Evolutionary conservation across 2,888 invertebrate species (phyloP), one percentile per base, ranked within the genome.

Genomic region (Prenolepis imparis): DNA sequence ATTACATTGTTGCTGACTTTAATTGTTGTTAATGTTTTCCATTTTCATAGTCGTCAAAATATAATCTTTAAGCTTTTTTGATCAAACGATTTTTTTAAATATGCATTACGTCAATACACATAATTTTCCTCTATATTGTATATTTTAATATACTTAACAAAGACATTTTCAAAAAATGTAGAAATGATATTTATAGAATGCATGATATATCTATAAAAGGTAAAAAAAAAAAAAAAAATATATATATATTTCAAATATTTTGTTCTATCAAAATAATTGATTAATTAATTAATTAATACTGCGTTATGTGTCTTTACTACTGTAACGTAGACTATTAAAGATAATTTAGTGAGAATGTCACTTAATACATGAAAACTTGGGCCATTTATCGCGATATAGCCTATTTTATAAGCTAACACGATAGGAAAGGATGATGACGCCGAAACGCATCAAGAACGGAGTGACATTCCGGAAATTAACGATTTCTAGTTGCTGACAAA

Each of bases 391-490:
- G 44, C 21, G 57, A 59, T 59, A 36, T n/a, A 72, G 59, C 24
- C 59, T 80, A 80, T 72, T 80, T 80, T 80, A 80, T 80, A 80
- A 59, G 21, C 44, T 72, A 57, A 73, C 24, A 44, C 44, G 74
- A 70, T 57, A 28, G 24, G 36, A 28, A 78, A 72, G 78, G 59
- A 80, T 73, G 59, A 80, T 73, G 73, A 59, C 72, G 72, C 21
- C 72, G 78, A 80, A 78, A 80, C 44, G 73, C 39, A 80, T 59
- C 73, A 80, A 80, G 73, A 32, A 59, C 59, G 12, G 78, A 80
- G 59, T 73, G 78, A 80, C 78, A 80, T 73, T 70, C 59, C 78
- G 78, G 78, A 78, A 82, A 82, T 82, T 78, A 83, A 83, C 63
- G 57, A 86, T 80, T 80, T 82, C 70, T 70, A 85, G 77, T 87